Evolutionary conservation across 2,888 invertebrate genomes (phyloP), one percentile per base, ranked within the genome.

Genomic region (Leptura quadrifasciata): DNA sequence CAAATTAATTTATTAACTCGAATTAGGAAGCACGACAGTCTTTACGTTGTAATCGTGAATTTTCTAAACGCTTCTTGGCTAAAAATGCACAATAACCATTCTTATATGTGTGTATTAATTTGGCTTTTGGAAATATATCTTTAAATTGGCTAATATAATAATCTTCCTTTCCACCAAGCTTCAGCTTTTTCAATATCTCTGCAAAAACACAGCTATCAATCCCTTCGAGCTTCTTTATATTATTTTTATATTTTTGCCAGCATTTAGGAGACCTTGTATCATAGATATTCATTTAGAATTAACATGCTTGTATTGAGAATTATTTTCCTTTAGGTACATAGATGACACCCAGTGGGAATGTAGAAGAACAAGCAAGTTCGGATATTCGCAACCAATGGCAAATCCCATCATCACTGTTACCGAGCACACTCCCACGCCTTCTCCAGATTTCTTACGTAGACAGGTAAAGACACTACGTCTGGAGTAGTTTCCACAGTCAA

Each of bases 331-430:
- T 89, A 95, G 95, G 88, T 95, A 94, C 84, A 92, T 94, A 82
- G 95, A 94, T 5, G 94, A 95, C 84, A 90, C 92, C 39, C 91
- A 92, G 81, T 92, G 93, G 76, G 95, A 94, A 83, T 90, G 91
- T 71, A 88, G 92, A 80, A 92, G 93, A 65, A 90, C 91, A 0
- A 89, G 91, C 39, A 91, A 89, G 77, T 88, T 91, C 65, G 91
- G 91, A 0, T 86, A 89, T 6, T 81, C 89, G 64, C 93, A 92
- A 84, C 94, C 94, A 80, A 94, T 95, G 77, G 94, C 95, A 72
- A 97, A 97, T 89, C 98, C 98, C 0, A 98, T 98, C 71, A 98
- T 98, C 75, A 98, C 98, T 0, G 97, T 98, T 9, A 98, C 98
- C 0, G 97, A 98, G 87, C 98, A 98, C 86, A 97, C 97, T 0